Percentiles rank a stretch among this genome's conserved stretches.
Evolutionary conservation across 2,113 vertebrate genomes (phyloP).

Genomic region (Ibidorhyncha struthersii): DNA sequence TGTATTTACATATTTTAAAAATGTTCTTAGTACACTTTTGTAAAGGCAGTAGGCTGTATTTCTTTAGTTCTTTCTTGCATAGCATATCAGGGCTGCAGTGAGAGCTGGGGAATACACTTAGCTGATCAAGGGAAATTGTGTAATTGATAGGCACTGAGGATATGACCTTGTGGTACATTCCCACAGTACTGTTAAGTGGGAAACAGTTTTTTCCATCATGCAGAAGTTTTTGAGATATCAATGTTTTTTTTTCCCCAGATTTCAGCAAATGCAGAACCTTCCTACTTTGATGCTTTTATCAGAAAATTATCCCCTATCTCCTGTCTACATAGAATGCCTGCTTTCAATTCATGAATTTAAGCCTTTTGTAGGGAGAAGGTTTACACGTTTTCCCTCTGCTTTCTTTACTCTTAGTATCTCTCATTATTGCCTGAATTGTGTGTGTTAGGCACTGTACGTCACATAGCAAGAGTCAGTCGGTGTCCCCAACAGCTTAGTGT

Average conservation of each 20-base stretch:
- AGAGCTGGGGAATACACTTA: not conserved
- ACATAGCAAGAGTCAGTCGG: not conserved
- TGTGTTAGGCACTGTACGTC: not conserved
- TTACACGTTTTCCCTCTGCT: not conserved
- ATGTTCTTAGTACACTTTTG: not conserved
- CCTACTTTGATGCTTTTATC: conserved; percentile 48
- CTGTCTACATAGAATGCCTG: not conserved
- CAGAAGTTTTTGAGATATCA: conserved; percentile 7
- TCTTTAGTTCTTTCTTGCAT: not conserved
- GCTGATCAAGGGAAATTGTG: conserved; percentile 41
- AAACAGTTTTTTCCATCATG: conserved; percentile 9
- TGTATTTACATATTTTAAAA: conserved; percentile 51
- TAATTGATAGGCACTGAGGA: conserved; percentile 40
- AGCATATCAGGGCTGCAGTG: not conserved
- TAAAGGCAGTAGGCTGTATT: not conserved
- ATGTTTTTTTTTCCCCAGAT: accelerated
- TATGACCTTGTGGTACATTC: conserved; percentile 43
- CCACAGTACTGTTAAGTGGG: not conserved
- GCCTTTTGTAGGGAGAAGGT: not conserved
- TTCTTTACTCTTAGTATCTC: not conserved
- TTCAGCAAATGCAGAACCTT: conserved; percentile 21
- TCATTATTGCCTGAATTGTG: conserved; percentile 12
- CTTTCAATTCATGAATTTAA: conserved; percentile 48
- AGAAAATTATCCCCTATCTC: conserved; percentile 52
- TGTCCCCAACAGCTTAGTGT: not conserved